A percentile compares a stretch with the other conserved stretches of the same genome.
These are phyloP conservation scores for Trisateles emortualis DNA, from an alignment of 2,888 invertebrate species.

Conservation along the genomic window DNA sequence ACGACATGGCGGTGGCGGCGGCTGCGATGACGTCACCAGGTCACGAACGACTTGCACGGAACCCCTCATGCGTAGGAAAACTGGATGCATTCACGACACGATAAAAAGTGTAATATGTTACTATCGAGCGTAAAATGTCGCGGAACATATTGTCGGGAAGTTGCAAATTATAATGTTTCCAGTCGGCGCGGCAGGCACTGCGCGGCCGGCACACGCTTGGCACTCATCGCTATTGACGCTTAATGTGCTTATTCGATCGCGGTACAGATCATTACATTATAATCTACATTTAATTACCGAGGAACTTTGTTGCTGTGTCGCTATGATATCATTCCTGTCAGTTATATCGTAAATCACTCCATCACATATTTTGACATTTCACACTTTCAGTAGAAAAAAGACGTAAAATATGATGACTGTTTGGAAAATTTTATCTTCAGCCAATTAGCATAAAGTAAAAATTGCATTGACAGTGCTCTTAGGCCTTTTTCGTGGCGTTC, in stretches of 20 bases:
- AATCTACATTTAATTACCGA: conserved; percentile 27
- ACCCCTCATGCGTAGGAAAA: conserved; percentile 79
- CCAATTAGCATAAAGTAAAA: too few species aligned
- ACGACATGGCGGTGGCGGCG: conserved; percentile 71
- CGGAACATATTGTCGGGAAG: conserved; percentile 51
- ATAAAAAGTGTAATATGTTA: conserved; percentile 64
- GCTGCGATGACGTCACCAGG: conserved; percentile 79
- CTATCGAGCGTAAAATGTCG: conserved; percentile 59
- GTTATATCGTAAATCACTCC: conserved; percentile 8
- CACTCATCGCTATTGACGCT: conserved; percentile 2
- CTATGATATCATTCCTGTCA: conserved; percentile 22
- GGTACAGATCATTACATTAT: conserved; percentile 29
- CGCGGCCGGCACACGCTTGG: conserved; percentile 1
- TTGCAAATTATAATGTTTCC: conserved; percentile 27
- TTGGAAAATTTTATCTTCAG: too few species aligned
- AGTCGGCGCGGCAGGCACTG: not conserved
- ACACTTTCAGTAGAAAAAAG: too few species aligned
- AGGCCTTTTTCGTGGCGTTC: too few species aligned
- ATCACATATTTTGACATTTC: too few species aligned
- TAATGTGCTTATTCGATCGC: conserved; percentile 16
- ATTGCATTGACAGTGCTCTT: too few species aligned
- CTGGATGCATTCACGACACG: conserved; percentile 69
- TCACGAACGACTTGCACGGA: conserved; percentile 70
- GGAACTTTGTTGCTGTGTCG: conserved; percentile 4
- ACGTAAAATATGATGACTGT: too few species aligned